Evolutionary conservation across 2,113 vertebrate species (phyloP).

Genomic region (Motacilla tschutschensis): DNA sequence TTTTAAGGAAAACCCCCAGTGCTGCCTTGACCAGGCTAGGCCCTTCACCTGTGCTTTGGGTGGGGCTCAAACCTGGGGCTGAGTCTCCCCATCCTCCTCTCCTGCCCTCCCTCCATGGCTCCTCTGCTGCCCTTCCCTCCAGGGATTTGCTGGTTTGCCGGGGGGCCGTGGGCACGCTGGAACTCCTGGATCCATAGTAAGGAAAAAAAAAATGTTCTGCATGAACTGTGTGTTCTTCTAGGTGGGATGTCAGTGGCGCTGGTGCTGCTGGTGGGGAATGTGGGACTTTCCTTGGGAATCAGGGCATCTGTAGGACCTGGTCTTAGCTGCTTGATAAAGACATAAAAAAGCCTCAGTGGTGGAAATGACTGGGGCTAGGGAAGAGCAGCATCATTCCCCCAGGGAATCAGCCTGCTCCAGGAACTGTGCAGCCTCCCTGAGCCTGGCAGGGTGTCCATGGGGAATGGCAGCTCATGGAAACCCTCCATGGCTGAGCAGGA

Average conservation of each 20-base stretch:
- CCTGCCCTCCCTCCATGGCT: background rate
- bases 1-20: background rate
- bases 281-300: background rate
- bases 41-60: background rate
- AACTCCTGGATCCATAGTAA: constrained; percentile 74
- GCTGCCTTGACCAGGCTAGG: background rate
- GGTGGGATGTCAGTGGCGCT: background rate
- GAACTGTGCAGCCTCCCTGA: background rate
- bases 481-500: background rate
- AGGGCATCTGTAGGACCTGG: background rate
- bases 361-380: background rate
- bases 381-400: background rate
- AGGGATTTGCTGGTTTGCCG: constrained; percentile 78
- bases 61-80: background rate
- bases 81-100: background rate
- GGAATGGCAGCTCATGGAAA: background rate
- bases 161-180: constrained; percentile 75
- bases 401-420: background rate
- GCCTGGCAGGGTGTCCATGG: rapidly evolving
- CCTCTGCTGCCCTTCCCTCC: background rate
- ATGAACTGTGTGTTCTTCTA: background rate
- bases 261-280: background rate
- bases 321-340: background rate
- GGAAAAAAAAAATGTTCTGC: background rate
- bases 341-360: background rate